A percentile compares a stretch with the other conserved stretches of the same genome.
Evolutionary conservation across 2,797 vertebrate genomes (phyloP).

Genomic region (Anguilla pacifica): DNA sequence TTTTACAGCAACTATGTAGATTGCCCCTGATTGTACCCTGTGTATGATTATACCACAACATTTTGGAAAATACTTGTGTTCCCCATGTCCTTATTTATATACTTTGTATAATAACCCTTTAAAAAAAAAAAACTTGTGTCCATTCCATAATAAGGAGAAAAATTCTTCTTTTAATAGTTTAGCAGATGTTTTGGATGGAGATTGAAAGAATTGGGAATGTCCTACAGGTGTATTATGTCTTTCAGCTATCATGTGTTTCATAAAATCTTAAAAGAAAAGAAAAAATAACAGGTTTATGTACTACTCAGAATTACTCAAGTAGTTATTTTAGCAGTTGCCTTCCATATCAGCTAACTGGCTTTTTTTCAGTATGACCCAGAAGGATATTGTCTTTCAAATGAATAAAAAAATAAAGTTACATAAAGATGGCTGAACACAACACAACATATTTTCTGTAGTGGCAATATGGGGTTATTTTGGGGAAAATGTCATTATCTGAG

Average conservation of each 20-base stretch:
- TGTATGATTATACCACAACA: neutral
- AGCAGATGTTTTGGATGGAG: neutral
- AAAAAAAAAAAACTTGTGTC: neutral
- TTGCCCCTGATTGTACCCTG: neutral
- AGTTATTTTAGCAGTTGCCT: neutral
- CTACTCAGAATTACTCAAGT: neutral
- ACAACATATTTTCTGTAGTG: neutral
- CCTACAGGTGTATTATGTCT: neutral
- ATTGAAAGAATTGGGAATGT: neutral
- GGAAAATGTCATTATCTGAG: neutral
- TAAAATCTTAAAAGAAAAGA: neutral
- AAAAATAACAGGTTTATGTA: neutral
- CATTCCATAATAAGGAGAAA: neutral
- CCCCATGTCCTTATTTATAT: neutral
- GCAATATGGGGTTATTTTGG: neutral
- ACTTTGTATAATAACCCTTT: neutral
- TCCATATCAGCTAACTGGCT: neutral
- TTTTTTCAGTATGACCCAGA: neutral
- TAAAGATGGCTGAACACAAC: neutral
- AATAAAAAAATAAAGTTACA: neutral
- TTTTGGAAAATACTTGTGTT: neutral
- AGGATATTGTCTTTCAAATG: neutral
- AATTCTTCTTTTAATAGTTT: neutral
- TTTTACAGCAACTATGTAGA: slow-evolving; percentile 42
- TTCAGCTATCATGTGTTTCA: neutral